Evolutionary conservation across 2,797 vertebrate species (phyloP).

Genomic region (Alca torda): DNA sequence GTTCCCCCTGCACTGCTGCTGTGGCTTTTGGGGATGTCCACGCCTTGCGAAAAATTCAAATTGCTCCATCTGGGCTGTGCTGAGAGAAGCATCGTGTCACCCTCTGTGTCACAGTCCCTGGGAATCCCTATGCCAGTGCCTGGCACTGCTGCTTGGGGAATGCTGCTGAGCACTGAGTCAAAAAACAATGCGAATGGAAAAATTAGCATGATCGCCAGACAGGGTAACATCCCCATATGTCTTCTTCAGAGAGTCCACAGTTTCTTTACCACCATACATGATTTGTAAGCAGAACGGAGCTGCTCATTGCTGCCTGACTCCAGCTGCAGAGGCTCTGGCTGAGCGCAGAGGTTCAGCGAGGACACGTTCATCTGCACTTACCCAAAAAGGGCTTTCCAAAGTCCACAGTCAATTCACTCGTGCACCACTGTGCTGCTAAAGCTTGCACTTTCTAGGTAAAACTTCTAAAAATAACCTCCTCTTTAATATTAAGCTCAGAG

Average conservation of each 20-base stretch:
- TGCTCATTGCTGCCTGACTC: neutral
- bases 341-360: neutral
- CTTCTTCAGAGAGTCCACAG: neutral
- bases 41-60: neutral
- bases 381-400: neutral
- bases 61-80: neutral
- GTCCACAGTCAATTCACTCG: neutral
- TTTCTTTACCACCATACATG: neutral
- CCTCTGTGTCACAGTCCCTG: neutral
- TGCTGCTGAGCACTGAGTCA: neutral
- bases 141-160: neutral
- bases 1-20: neutral
- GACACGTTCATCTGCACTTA: neutral
- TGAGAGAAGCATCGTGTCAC: neutral
- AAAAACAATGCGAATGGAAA: neutral
- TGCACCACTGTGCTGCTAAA: neutral
- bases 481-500: neutral
- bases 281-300: neutral
- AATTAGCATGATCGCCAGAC: neutral
- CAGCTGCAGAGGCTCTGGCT: neutral
- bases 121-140: neutral
- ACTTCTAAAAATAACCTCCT: slow-evolving; percentile 12
- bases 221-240: neutral
- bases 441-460: neutral
- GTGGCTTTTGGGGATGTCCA: neutral